These are phyloP conservation scores for Tholera decimalis DNA, from an alignment of 2,888 invertebrate genomes.

Conservation along the genomic window DNA sequence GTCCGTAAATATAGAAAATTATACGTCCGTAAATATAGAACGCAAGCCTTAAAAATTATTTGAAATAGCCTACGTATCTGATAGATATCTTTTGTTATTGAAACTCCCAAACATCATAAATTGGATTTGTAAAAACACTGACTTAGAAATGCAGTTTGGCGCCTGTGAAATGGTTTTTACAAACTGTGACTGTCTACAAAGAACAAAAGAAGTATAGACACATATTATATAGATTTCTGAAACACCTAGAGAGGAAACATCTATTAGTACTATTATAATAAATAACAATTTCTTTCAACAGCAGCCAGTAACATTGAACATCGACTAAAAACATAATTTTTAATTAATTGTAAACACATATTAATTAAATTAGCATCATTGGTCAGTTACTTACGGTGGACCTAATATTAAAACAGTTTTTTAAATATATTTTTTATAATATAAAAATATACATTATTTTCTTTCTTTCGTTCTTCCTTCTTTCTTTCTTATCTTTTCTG, in stretches of 20 bases:
- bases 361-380: slow-evolving; percentile 4
- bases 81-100: too few relatives aligned
- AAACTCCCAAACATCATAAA: too few relatives aligned
- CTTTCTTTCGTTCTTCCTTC: slow-evolving; percentile 12
- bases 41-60: too few relatives aligned
- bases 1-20: too few relatives aligned
- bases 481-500: background rate
- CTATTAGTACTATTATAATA: slow-evolving; percentile 30
- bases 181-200: slow-evolving; percentile 33
- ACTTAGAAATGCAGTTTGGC: too few relatives aligned
- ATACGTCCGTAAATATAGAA: too few relatives aligned
- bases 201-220: slow-evolving; percentile 44
- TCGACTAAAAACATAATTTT: slow-evolving; percentile 49
- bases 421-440: background rate
- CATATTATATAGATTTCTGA: slow-evolving; percentile 36
- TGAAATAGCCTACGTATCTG: too few relatives aligned
- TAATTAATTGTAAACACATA: slow-evolving; percentile 33
- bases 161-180: too few relatives aligned
- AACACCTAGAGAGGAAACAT: slow-evolving; percentile 40
- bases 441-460: background rate
- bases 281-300: slow-evolving; percentile 36
- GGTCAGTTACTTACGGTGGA: slow-evolving; percentile 49
- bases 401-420: too few relatives aligned
- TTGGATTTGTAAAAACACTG: too few relatives aligned
- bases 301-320: slow-evolving; percentile 56